Evolutionary conservation across 2,113 vertebrate genomes (phyloP).

Genomic region (Dasypus novemcinctus): DNA sequence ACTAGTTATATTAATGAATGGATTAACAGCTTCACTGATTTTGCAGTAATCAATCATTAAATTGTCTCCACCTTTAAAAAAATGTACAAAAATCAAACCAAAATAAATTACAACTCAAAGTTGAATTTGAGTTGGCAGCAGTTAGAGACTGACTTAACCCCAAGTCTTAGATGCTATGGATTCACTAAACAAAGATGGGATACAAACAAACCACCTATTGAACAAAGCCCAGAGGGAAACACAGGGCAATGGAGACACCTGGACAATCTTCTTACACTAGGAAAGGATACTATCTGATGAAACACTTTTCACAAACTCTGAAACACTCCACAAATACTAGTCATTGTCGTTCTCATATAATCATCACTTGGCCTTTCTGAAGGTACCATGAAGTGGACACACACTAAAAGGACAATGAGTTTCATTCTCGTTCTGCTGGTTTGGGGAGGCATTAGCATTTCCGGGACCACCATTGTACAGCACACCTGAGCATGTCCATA

Average conservation of each 20-base stretch:
- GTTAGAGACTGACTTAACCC: neutral
- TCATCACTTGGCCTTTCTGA: neutral
- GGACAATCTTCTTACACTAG: neutral
- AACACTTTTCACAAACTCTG: neutral
- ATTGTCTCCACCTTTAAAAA: neutral
- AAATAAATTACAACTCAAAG: neutral
- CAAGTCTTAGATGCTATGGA: neutral
- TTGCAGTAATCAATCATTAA: neutral
- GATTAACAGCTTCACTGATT: neutral
- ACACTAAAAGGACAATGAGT: accelerated
- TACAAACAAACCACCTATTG: neutral
- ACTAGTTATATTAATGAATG: neutral
- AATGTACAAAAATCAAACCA: neutral
- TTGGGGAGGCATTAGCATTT: neutral
- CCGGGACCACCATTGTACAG: neutral
- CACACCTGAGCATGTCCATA: accelerated
- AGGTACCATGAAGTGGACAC: neutral
- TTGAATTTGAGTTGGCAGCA: neutral
- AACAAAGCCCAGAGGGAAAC: neutral
- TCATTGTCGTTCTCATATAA: neutral
- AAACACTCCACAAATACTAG: neutral
- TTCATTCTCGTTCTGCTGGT: neutral
- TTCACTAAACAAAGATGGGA: neutral
- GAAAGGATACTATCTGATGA: neutral
- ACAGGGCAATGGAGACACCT: neutral